Percentiles rank a stretch among this genome's conserved stretches.
Conservation (phyloP, 2,888 invertebrate species). For the Synanthedon formicaeformis region DNA sequence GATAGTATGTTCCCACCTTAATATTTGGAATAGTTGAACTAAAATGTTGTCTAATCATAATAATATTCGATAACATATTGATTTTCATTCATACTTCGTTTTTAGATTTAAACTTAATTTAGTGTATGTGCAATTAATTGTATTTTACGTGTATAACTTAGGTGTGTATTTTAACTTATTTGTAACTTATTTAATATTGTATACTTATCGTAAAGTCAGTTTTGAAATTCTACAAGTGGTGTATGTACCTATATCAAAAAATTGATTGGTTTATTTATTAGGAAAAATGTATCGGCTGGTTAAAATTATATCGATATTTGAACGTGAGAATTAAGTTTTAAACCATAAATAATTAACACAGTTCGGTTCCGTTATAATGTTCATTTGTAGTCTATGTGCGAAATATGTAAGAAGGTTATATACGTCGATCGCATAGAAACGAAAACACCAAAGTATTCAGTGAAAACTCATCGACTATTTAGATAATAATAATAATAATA, state of each 20-base stretch:
- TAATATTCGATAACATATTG: slow-evolving; percentile 24
- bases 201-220: slow-evolving; percentile 17
- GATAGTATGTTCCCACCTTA: slow-evolving; percentile 1
- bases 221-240: background rate
- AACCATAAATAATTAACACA: background rate
- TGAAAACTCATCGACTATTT: slow-evolving; percentile 66
- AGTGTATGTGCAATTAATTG: slow-evolving; percentile 62
- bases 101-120: slow-evolving; percentile 53
- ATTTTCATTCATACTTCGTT: slow-evolving; percentile 40
- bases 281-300: slow-evolving; percentile 49
- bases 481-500: slow-evolving; percentile 61
- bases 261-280: slow-evolving; percentile 60
- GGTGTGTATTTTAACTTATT: slow-evolving; percentile 32
- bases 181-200: slow-evolving; percentile 37
- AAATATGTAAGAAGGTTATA: background rate
- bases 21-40: slow-evolving; percentile 36
- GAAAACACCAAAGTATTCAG: slow-evolving; percentile 66
- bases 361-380: slow-evolving; percentile 7
- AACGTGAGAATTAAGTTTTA: background rate
- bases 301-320: slow-evolving; percentile 13
- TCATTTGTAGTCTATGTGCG: slow-evolving; percentile 1
- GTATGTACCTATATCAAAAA: slow-evolving; percentile 18
- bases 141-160: slow-evolving; percentile 51
- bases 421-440: slow-evolving; percentile 53
- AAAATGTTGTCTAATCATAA: slow-evolving; percentile 32